Percentiles rank a stretch among this genome's conserved stretches.
Conservation (phyloP, 2,113 vertebrate species). For the Hippolais icterina region DNA sequence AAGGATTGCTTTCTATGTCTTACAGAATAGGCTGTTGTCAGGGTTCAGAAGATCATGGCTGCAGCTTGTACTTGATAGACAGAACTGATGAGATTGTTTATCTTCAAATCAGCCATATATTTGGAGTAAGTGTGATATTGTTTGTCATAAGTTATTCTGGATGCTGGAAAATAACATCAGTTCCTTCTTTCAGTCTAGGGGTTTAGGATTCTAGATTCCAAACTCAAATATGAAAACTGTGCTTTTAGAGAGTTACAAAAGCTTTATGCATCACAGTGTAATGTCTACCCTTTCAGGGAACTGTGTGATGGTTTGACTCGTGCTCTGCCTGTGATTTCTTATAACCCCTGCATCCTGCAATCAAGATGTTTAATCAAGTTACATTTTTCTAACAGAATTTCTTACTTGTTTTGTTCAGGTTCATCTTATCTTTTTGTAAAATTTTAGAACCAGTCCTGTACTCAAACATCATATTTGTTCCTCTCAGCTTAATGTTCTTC, state of each 20-base stretch:
- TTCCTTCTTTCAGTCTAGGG: background rate
- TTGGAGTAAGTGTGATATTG: background rate
- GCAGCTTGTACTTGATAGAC: background rate
- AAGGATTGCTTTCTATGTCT: background rate
- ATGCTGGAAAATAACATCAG: background rate
- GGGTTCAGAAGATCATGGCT: background rate
- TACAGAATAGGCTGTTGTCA: background rate
- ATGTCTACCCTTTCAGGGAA: background rate
- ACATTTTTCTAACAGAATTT: background rate
- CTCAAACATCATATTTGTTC: fast-evolving
- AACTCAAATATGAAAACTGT: background rate
- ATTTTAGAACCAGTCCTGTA: background rate
- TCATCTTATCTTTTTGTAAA: background rate
- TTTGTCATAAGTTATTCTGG: background rate
- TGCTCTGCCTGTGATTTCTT: background rate
- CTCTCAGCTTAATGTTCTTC: background rate
- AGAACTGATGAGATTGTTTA: background rate
- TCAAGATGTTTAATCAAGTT: background rate
- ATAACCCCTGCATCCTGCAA: background rate
- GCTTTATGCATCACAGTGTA: background rate
- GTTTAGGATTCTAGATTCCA: background rate
- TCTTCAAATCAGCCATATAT: background rate
- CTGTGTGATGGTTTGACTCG: background rate
- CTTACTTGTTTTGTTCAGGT: background rate
- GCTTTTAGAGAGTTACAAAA: background rate